These are phyloP conservation scores for Drosophila monieri DNA, from an alignment of 2,888 invertebrate genomes.

Conservation along the genomic window DNA sequence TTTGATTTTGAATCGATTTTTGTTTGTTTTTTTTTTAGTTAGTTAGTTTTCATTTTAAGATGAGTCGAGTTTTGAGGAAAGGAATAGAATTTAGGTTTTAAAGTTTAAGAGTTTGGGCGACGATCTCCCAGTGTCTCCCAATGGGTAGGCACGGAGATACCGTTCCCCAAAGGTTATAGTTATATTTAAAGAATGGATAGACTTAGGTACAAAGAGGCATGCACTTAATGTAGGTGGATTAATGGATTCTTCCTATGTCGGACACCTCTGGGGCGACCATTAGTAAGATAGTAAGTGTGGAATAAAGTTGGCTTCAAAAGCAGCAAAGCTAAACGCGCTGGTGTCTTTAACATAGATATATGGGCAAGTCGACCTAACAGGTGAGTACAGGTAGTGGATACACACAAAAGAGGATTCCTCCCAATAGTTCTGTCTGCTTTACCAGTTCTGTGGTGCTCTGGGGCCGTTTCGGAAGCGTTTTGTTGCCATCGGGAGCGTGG, in stretches of 20 bases:
- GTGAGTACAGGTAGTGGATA: conserved; percentile 5
- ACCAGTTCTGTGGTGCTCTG: conserved; percentile 84
- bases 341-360: conserved; percentile 24
- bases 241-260: conserved; percentile 4
- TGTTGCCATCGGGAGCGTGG: conserved; percentile 85
- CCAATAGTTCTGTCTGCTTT: conserved; percentile 56
- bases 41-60: conserved; percentile 46
- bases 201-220: conserved; percentile 46
- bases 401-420: background rate
- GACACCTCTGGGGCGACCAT: conserved; percentile 17
- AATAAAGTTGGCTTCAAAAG: conserved; percentile 53
- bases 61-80: conserved; percentile 63
- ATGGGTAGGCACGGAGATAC: conserved; percentile 9
- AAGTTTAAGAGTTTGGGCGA: conserved; percentile 43
- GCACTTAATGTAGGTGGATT: conserved; percentile 31
- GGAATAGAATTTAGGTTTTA: conserved; percentile 74
- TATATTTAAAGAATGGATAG: conserved; percentile 15
- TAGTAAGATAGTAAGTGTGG: conserved; percentile 32
- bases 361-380: conserved; percentile 48
- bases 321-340: conserved; percentile 61
- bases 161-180: conserved; percentile 19
- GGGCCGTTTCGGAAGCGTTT: conserved; percentile 84
- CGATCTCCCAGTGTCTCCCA: conserved; percentile 7
- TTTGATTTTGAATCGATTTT: conserved; percentile 66
- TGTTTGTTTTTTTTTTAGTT: conserved; percentile 24